Evolutionary conservation across 2,113 vertebrate species (phyloP), one percentile per base, ranked within the genome.

Genomic region (Colinus virginianus): DNA sequence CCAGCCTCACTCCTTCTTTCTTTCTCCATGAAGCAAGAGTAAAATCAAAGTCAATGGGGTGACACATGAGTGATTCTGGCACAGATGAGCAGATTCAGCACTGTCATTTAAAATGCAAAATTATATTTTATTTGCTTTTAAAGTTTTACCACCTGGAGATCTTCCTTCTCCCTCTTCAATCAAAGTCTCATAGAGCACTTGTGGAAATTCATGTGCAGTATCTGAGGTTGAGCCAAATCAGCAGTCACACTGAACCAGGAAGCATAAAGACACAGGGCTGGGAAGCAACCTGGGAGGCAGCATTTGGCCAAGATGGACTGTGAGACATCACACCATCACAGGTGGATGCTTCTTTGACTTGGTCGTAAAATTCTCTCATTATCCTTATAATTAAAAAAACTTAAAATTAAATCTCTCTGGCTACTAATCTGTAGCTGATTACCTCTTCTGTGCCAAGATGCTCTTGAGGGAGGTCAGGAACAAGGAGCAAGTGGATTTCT

Each of bases 361-460:
- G 84, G 79, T 56, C 79, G 94, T 78, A 16, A 93, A 93, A 55
- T 12, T 6, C 26, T 74, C 83, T 91, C 94, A 95, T 93, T 95
- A 96, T 71, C 72, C 62, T 91, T 83, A 68, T 94, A 93, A 95
- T 96, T 94, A 90, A 69, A 26, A 81, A 80, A 46, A 70, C 87
- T 88, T 80, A 78, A 85, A 90, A 94, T 88, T 91, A 86, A 91
- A 86, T 68, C 62, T 86, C 79, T 88, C 64, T 30, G 46, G 43
- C 64, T 90, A 34, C 34, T 63, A 74, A 84, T 36, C 36, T 92
- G 58, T 77, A 87, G 46, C 68, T 84, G 55, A 28, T 96, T 80
- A 32, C 68, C 8, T 53, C 61, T 63, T 78, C 32, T 56, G 34
- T 71, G 84, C 55, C 78, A 83, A 43, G 34, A 56, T 53, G 48